Evolutionary conservation across 2,113 vertebrate species (phyloP), one percentile per base, ranked within the genome.

Genomic region (Cryptomyrus ogoouensis): DNA sequence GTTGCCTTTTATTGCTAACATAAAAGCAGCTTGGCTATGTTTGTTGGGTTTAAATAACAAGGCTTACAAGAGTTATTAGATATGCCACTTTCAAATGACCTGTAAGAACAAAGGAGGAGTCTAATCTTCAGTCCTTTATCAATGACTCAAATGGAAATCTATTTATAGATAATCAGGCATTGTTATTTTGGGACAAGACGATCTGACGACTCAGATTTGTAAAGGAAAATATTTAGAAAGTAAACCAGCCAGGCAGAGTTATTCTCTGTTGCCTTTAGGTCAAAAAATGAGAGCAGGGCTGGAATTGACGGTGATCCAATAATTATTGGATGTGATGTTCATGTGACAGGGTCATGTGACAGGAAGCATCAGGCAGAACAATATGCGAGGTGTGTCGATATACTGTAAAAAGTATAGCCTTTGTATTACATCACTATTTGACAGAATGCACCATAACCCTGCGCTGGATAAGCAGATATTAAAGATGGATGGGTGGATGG

Each of bases 81-180:
- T 50, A 44, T 77, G 39, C n/a, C 17, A 12, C 27, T 89, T 52
- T 80, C 15, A 42, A 49, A 74, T 46, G 56, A 47, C 58, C 42
- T 8, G 24, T 58, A n/a, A 47, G 74, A 74, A 88, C 44, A 88
- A 88, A 12, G 44, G 62, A 70, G 62, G n/a, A 80, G 15, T 80
- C 17, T n/a, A 89, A 24, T 89, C 27, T 9, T 13, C 87, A 46
- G 42, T 88, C 0, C 6, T 89, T 77, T 89, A n/a, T 53, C n/a
- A 50, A 80, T 35, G n/a, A 50, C 17, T 77, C 27, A 89, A 52
- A 21, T 49, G 42, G 13, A 31, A 88, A 53, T 80, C n/a, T 89
- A 89, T 89, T 89, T 70, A 74, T 88, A 44, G 88, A 31, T 74
- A 87, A 27, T 46, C n/a, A 53, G n/a, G 47, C 17, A 87, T 84